Evolutionary conservation across 1,140 invertebrate species (phyloP), one percentile per base, ranked within the genome.

Genomic region (Bombus sibiricus): DNA sequence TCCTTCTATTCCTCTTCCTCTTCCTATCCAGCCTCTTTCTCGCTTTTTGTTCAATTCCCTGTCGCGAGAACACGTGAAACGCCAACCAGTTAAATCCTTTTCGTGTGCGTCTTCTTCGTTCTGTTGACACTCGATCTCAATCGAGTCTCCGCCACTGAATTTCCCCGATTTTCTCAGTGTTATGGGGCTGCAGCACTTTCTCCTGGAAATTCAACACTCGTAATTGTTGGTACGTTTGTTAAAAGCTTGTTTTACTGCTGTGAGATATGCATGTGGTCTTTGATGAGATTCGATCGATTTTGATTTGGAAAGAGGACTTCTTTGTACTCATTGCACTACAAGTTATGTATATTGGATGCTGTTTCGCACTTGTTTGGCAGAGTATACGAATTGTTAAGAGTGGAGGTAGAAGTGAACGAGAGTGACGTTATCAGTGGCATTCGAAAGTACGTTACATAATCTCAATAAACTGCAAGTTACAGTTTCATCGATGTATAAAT

Each of bases 81-180:
- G 22, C 18, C 25, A 37, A 43, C 37, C 59, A 41, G 39, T 53
- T 53, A 53, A 53, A 53, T 53, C 47, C 32, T 34, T 9, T 25
- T 69, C 18, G 69, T 9, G 25, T 5, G 69, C 37, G 39, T 41
- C 69, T 41, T 41, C 25, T 41, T 71, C 37, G 37, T 41, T 39
- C 28, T 43, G 28, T 43, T 75, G 57, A 25, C 72, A 66, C 71
- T 74, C 34, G 39, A 41, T 41, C 41, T 47, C 41, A 37, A 82
- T 82, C 81, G 81, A 82, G 74, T 74, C 71, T n/a, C 34, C 39
- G 53, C 37, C 53, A 13, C 5, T 28, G 43, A 80, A 71, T 57
- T 80, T n/a, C 0, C 32, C 3, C 32, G 66, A 37, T 68, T 34
- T 34, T 25, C 59, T 25, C 34, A 10, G 66, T 22, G 18, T 68